Conservation (phyloP, 2,113 vertebrate genomes). For the Actinemys pallida region DNA sequence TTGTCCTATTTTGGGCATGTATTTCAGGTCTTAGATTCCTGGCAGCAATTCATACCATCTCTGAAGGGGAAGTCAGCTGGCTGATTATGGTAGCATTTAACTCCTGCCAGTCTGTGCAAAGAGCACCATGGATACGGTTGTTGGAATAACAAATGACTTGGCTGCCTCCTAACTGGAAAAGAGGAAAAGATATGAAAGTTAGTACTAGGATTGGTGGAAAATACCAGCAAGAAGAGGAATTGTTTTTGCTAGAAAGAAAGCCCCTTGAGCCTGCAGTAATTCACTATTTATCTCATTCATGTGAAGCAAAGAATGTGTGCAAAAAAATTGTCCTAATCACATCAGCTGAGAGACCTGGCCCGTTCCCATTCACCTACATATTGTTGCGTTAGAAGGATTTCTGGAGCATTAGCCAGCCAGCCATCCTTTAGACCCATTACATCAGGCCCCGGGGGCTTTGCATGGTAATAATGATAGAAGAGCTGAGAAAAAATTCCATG, state of each 20-base stretch:
- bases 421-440: background rate
- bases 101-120: rapidly evolving
- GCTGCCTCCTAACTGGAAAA: background rate
- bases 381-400: background rate
- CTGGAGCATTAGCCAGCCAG: background rate
- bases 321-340: background rate
- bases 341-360: background rate
- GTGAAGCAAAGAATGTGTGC: background rate
- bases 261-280: background rate
- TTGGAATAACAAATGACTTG: background rate
- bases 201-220: background rate
- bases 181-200: background rate
- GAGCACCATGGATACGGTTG: background rate
- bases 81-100: background rate
- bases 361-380: background rate
- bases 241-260: background rate
- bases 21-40: slow-evolving; percentile 1
- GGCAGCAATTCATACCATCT: background rate
- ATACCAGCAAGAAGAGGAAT: background rate
- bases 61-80: background rate
- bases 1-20: background rate
- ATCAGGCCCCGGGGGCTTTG: background rate
- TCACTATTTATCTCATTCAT: background rate
- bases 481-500: background rate
- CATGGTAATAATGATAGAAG: background rate